Base-by-base conservation (phyloP, 2,888 invertebrate genomes). In the Marasmarcha lunaedactyla region DNA sequence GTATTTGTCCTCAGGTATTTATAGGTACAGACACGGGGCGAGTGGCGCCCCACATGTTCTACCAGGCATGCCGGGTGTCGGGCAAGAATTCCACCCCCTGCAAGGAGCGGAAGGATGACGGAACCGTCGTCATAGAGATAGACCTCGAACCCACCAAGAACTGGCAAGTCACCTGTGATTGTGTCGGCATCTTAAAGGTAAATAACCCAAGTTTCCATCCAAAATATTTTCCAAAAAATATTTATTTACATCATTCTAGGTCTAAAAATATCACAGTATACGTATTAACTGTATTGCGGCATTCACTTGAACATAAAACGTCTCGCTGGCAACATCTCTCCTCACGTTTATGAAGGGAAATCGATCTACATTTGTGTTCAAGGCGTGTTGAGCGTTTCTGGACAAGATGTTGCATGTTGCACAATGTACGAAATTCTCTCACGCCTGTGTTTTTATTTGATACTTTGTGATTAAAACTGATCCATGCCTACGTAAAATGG, bases 1-100 rank as follows among this genome's bases (percentile, higher is more conserved):
- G n/a, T n/a, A n/a, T n/a, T n/a, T n/a, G n/a, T n/a, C n/a, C n/a
- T n/a, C 64, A 88, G 88, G 89, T 92, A 39, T 97, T 94, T 68
- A 95, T 97, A 59, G 97, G 97, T 27, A 94, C 94, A 12, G 97
- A 97, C 66, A 87, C 92, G 36, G 97, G 95, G 0, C 89, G 93
- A 43, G 93, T 95, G 5, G 90, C 92, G 4, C 97, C 97, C 0
- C 98, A 98, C 71, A 95, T 97, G 90, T 97, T 97, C 74, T 98
- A 98, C 79, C 97, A 97, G 71, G 96, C 97, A 1, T 97, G 97
- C 63, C 91, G 95, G 46, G 97, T 98, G 0, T 93, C 94, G 43
- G 97, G 98, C 3, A 98, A 98, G 78, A 97, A 96, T 72, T 96
- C 97, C 7, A 97, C 96, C 1, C 93, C 94, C 0, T 97, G 97